These are phyloP conservation scores for Schizopygopsis malacanthus DNA, from an alignment of 2,797 vertebrate species.

Conservation along the genomic window DNA sequence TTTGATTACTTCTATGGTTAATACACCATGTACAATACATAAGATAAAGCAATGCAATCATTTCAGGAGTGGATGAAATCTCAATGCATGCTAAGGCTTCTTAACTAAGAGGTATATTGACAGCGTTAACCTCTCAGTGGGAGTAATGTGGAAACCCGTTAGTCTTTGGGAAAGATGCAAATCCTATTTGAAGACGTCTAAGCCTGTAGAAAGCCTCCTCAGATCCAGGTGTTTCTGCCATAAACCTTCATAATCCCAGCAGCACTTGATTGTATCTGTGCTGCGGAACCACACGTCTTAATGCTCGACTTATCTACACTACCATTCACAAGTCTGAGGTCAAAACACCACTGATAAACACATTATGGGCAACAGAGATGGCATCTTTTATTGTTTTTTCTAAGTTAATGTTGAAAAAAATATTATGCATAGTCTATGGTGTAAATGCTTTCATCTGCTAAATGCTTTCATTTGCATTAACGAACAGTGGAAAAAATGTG, in stretches of 20 bases:
- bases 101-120: slow-evolving; percentile 39
- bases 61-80: background rate
- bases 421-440: background rate
- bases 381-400: background rate
- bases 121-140: slow-evolving; percentile 12
- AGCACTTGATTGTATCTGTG: background rate
- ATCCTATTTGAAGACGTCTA: slow-evolving; percentile 25
- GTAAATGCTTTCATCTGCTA: background rate
- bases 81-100: slow-evolving; percentile 26
- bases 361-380: background rate
- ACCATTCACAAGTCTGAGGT: background rate
- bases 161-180: slow-evolving; percentile 53
- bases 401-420: background rate
- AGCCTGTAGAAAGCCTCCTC: slow-evolving; percentile 26
- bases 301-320: background rate
- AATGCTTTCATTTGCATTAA: background rate
- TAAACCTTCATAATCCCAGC: background rate
- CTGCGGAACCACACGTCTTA: background rate
- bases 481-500: background rate
- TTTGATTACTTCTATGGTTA: background rate
- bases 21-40: background rate
- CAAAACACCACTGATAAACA: background rate
- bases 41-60: background rate
- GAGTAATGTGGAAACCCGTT: slow-evolving; percentile 35
- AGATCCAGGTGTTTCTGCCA: background rate